Conservation (phyloP, 2,888 invertebrate species). For the Meiosimyza platycephala region DNA sequence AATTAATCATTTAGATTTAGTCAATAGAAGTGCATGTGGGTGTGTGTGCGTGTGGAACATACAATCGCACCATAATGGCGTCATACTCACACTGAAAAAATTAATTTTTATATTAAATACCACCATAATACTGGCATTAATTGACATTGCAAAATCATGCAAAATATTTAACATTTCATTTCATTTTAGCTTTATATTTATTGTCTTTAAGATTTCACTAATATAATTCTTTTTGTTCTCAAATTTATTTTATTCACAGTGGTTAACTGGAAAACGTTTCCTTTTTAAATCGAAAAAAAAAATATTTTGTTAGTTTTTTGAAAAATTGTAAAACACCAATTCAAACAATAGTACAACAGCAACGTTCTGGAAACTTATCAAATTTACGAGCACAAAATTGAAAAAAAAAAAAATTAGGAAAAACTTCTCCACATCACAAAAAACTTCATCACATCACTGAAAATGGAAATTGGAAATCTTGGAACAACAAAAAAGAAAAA, state of each 20-base stretch:
- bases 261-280: conserved; percentile 65
- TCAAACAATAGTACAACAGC: neutral
- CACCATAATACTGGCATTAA: conserved; percentile 8
- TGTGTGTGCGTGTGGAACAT: neutral
- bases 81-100: conserved; percentile 5
- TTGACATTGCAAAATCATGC: conserved; percentile 25
- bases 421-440: neutral
- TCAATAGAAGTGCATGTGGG: conserved; percentile 8
- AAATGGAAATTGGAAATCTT: conserved; percentile 43
- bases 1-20: neutral
- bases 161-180: conserved; percentile 19
- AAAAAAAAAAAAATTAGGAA: too few relatives aligned
- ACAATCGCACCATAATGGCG: conserved; percentile 9
- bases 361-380: neutral
- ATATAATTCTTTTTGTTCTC: conserved; percentile 38
- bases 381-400: too few relatives aligned
- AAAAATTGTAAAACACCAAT: neutral
- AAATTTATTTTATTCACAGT: conserved; percentile 48
- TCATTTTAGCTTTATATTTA: conserved; percentile 13
- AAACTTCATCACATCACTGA: conserved; percentile 13
- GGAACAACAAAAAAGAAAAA: conserved; percentile 31
- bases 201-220: conserved; percentile 27
- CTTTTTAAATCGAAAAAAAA: conserved; percentile 50
- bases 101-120: neutral
- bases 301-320: neutral